Percentiles rank a stretch among this genome's conserved stretches.
Conservation (phyloP, 2,888 invertebrate species). For the Penaeus monodon region DNA sequence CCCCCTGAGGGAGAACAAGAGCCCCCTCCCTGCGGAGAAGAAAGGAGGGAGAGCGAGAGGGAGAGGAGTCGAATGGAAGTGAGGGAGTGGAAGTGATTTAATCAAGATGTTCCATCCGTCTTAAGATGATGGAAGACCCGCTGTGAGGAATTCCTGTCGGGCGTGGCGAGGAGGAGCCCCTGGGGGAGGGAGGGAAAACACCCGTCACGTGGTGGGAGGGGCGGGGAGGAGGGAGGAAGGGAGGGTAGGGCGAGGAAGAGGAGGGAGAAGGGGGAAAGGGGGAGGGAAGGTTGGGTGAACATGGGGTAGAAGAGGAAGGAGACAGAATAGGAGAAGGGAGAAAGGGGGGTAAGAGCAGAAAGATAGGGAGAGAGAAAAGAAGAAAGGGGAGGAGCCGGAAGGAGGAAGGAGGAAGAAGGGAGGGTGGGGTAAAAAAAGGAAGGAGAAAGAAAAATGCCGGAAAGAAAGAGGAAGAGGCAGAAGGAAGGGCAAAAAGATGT, state of each 20-base stretch:
- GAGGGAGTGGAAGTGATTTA: too few species aligned
- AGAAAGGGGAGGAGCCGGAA: not conserved
- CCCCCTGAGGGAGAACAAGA: too few species aligned
- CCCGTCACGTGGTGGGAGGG: not conserved
- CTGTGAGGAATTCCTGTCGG: not conserved
- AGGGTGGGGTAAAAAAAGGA: too few species aligned
- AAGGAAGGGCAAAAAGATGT: too few species aligned
- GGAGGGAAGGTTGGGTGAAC: not conserved
- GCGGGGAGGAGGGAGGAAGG: not conserved
- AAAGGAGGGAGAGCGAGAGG: too few species aligned
- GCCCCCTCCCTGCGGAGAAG: too few species aligned
- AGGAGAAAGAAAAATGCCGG: not conserved
- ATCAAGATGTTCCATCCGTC: too few species aligned
- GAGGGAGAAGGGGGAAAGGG: not conserved
- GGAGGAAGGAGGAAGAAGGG: not conserved
- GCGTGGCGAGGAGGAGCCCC: not conserved
- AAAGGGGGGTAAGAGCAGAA: not conserved
- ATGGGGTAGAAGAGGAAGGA: not conserved
- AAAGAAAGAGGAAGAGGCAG: not conserved
- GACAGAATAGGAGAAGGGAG: not conserved
- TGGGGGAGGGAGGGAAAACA: not conserved
- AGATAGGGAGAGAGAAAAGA: not conserved
- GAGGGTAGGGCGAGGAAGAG: not conserved
- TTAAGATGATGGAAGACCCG: too few species aligned
- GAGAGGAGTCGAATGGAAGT: too few species aligned